A percentile compares a stretch with the other conserved stretches of the same genome.
Evolutionary conservation across 2,888 invertebrate genomes (phyloP).

Genomic region (Meliscaeva auricollis): DNA sequence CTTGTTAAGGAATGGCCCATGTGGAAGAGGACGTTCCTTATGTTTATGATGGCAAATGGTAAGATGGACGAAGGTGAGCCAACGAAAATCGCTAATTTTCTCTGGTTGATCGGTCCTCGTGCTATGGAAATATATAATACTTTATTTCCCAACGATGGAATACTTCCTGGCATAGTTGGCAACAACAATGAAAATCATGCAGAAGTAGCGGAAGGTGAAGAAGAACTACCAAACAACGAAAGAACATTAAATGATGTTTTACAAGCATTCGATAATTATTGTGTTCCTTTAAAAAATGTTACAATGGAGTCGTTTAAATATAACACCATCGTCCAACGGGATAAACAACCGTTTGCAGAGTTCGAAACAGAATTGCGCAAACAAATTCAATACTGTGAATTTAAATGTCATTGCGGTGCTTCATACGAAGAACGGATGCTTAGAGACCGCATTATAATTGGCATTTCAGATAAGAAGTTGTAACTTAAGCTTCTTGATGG

Average conservation of each 20-base stretch:
- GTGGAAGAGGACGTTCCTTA: slow-evolving; percentile 45
- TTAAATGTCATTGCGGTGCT: slow-evolving; percentile 53
- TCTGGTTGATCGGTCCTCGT: slow-evolving; percentile 61
- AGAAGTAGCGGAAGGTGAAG: not conserved
- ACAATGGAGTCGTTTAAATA: slow-evolving; percentile 70
- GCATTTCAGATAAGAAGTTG: slow-evolving; percentile 70
- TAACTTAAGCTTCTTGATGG: slow-evolving; percentile 74
- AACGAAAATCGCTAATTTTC: slow-evolving; percentile 52
- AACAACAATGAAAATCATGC: too few species aligned
- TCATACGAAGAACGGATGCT: slow-evolving; percentile 74
- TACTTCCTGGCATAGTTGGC: too few species aligned
- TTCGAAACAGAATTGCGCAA: slow-evolving; percentile 40
- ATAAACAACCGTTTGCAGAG: slow-evolving; percentile 7
- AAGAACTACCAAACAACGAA: not conserved
- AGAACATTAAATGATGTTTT: slow-evolving; percentile 8
- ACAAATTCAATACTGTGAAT: slow-evolving; percentile 2
- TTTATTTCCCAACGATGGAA: too few species aligned
- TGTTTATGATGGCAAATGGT: slow-evolving; percentile 50
- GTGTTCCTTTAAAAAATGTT: slow-evolving; percentile 22
- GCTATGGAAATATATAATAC: too few species aligned
- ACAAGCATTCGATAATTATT: slow-evolving; percentile 2
- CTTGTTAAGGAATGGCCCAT: slow-evolving; percentile 37
- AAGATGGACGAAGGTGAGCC: slow-evolving; percentile 30
- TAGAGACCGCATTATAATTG: slow-evolving; percentile 71
- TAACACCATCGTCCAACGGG: slow-evolving; percentile 51